phyloP scores from a whole-genome alignment of 1,140 invertebrate species.

The Meteorus sp. region DNA sequence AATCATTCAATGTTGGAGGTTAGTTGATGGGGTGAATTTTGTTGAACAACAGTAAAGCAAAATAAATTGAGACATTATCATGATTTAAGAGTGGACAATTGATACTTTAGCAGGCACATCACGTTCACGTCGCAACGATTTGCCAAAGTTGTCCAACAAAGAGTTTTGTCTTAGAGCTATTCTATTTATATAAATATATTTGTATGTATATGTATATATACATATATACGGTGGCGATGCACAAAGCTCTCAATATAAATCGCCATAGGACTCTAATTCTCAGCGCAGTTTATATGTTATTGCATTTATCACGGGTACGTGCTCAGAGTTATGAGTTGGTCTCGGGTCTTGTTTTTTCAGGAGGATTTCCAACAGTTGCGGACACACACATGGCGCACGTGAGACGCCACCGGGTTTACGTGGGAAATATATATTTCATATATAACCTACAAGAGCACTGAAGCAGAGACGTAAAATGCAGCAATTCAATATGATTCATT shows the following conservation, averaged over 20 bases:
- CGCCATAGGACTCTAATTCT: constrained; percentile 48
- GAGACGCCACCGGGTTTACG: constrained; percentile 18
- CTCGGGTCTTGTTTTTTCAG: constrained; percentile 13
- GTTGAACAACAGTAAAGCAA: neutral
- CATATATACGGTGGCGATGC: neutral
- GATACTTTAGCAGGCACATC: constrained; percentile 9
- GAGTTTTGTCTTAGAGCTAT: constrained; percentile 13
- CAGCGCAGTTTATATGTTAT: constrained; percentile 53
- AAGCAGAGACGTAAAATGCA: neutral
- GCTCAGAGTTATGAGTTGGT: constrained; percentile 30
- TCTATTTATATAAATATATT: too few relatives aligned
- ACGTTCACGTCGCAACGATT: constrained; percentile 19
- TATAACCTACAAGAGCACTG: neutral
- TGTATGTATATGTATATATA: too few relatives aligned
- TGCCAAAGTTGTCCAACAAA: constrained; percentile 26
- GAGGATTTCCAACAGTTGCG: constrained; percentile 5
- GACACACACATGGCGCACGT: constrained; percentile 27
- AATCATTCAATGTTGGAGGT: too few relatives aligned
- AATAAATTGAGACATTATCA: neutral
- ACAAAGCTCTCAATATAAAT: constrained; percentile 34
- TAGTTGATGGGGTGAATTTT: neutral
- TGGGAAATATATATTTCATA: constrained; percentile 17
- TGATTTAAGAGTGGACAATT: constrained; percentile 8
- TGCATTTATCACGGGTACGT: constrained; percentile 53
- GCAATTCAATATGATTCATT: constrained; percentile 17